These are phyloP conservation scores for Xyrichtys novacula DNA, from an alignment of 2,797 vertebrate species.

Conservation along the genomic window DNA sequence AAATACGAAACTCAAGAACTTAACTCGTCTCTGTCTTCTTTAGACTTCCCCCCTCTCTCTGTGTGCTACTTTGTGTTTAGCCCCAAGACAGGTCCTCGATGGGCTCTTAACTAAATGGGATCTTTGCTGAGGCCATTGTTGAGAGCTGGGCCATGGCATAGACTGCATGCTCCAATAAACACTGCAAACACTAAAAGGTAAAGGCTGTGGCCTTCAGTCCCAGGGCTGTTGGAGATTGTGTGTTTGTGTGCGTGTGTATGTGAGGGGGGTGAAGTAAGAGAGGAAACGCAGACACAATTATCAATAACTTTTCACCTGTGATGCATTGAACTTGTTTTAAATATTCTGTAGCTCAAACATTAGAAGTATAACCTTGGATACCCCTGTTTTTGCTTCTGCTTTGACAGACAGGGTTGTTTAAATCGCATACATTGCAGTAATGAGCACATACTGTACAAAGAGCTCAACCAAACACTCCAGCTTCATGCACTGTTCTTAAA, in stretches of 20 bases:
- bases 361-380: background rate
- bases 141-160: slow-evolving; percentile 72
- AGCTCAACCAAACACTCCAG: slow-evolving; percentile 9
- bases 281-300: slow-evolving; percentile 13
- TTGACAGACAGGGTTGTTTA: slow-evolving; percentile 9
- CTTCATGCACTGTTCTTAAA: slow-evolving; percentile 24
- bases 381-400: background rate
- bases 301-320: slow-evolving; percentile 23
- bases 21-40: slow-evolving; percentile 1
- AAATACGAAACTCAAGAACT: background rate
- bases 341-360: slow-evolving; percentile 2
- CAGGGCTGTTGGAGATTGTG: slow-evolving; percentile 42
- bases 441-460: slow-evolving; percentile 14
- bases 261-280: slow-evolving; percentile 1
- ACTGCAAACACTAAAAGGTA: slow-evolving; percentile 76
- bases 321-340: background rate
- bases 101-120: slow-evolving; percentile 83
- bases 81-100: slow-evolving; percentile 73
- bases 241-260: slow-evolving; percentile 6
- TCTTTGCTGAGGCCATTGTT: slow-evolving; percentile 80
- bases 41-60: slow-evolving; percentile 25
- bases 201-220: slow-evolving; percentile 64
- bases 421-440: slow-evolving; percentile 10
- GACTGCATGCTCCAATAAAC: slow-evolving; percentile 83
- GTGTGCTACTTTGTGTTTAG: slow-evolving; percentile 62